A percentile compares a stretch with the other conserved stretches of the same genome.
phyloP scores from a whole-genome alignment of 53 echinoderm and acorn worm species.

The Holothuria leucospilota region DNA sequence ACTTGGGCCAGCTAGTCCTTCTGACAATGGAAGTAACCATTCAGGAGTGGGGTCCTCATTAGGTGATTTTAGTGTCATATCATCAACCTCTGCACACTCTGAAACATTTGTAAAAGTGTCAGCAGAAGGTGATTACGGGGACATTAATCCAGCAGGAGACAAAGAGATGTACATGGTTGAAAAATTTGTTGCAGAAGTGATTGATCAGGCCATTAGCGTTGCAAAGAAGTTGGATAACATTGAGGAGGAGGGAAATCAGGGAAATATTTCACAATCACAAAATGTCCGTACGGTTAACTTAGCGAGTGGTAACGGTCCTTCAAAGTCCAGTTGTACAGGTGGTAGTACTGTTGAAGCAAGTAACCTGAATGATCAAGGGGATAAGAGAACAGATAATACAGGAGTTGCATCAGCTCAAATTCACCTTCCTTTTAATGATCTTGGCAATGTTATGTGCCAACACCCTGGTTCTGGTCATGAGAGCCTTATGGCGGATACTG shows the following conservation, averaged over 20 bases:
- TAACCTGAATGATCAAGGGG: too few species aligned
- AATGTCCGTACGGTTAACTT: too few species aligned
- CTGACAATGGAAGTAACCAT: conserved; percentile 54
- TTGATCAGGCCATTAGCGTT: conserved; percentile 66
- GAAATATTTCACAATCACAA: too few species aligned
- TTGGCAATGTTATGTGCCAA: too few species aligned
- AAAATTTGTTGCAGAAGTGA: conserved; percentile 56
- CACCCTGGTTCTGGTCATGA: too few species aligned
- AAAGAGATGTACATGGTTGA: conserved; percentile 40
- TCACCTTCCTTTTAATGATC: too few species aligned
- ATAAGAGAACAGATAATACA: too few species aligned
- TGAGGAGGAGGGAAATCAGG: background rate
- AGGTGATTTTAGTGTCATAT: conserved; percentile 90
- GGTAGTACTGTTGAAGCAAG: too few species aligned
- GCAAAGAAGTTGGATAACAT: conserved; percentile 54
- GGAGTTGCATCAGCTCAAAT: too few species aligned
- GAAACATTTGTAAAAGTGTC: conserved; percentile 84
- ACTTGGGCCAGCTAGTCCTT: conserved; percentile 19
- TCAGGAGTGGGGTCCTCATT: conserved; percentile 46
- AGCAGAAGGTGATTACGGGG: conserved; percentile 58
- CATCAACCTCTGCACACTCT: conserved; percentile 78
- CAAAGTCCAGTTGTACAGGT: too few species aligned
- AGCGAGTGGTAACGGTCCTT: too few species aligned
- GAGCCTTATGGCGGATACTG: too few species aligned
- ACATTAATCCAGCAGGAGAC: background rate